Conservation (phyloP, 1,140 invertebrate species). For the Lycorma delicatula region DNA sequence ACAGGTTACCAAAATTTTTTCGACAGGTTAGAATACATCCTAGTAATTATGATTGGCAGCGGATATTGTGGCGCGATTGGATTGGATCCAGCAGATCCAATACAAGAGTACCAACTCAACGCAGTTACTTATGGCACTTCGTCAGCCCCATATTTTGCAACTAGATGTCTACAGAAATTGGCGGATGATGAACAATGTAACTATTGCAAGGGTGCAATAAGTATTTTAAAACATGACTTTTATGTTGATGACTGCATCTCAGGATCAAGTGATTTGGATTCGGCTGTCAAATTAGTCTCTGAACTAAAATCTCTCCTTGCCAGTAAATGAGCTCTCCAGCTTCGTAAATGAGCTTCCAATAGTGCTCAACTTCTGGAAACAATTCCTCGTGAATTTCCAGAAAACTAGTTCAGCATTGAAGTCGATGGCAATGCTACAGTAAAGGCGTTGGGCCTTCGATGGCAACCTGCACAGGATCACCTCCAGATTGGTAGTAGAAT, state of each 20-base stretch:
- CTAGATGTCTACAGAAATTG: neutral
- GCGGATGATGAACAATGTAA: neutral
- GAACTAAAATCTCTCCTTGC: too few species aligned
- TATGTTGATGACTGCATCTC: conserved; percentile 16
- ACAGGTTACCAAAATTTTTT: too few species aligned
- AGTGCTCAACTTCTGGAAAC: too few species aligned
- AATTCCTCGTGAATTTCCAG: too few species aligned
- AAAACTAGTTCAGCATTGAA: too few species aligned
- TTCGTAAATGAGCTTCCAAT: too few species aligned
- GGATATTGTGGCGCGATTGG: conserved; percentile 14
- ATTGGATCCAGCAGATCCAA: neutral
- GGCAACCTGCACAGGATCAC: too few species aligned
- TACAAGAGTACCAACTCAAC: conserved; percentile 12
- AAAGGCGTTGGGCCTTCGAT: too few species aligned
- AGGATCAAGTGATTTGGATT: neutral
- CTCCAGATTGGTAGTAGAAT: too few species aligned
- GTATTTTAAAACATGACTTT: conserved; percentile 10
- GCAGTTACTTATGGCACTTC: conserved; percentile 9
- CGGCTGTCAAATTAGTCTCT: neutral
- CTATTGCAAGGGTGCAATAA: neutral
- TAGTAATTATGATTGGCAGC: conserved; percentile 1
- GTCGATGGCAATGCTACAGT: too few species aligned
- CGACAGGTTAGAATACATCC: conserved; percentile 14
- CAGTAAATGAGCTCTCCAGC: too few species aligned
- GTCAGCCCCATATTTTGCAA: neutral